Base-by-base conservation (phyloP, 2,888 invertebrate genomes). In the Gastracanthus pulcherrimus region DNA sequence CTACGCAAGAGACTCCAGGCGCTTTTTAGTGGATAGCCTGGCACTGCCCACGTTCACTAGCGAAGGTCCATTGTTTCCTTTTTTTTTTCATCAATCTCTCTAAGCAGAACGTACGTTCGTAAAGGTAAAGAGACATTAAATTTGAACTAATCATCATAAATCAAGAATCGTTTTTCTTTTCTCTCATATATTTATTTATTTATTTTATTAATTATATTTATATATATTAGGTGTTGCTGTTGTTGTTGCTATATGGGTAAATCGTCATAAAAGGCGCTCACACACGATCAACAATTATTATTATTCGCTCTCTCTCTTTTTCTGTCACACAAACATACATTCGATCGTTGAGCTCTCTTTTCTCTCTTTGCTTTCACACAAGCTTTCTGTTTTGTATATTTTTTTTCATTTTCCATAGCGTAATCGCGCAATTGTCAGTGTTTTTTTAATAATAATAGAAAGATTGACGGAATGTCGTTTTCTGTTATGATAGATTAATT, bases 261-360 rank as follows among this genome's bases (percentile, higher is more conserved):
- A 71, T 82, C 67, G 51, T 78, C 66, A 38, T 74, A 78, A 81
- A 80, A 71, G 77, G 77, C 78, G 79, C 80, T 60, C 71, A 48
- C 58, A 71, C 41, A 60, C 66, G 26, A 45, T 66, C 58, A 79
- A 66, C 58, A 67, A 75, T 75, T 80, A 48, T 60, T 78, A 75
- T 77, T 83, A 67, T 64, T 76, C 51, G 55, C 62, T 76, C 11
- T 26, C 64, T 75, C 78, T 72, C 19, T 78, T 41, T 76, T 67
- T 62, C 38, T 51, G 38, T 64, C 58, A 71, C 41, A 41, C 62
- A 70, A 48, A 36, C 70, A 64, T 51, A 62, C 70, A 64, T 31
- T 72, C 41, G 19, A 58, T 48, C 19, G 26, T 23, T 45, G 29
- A 26, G n/a, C 71, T 71, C 26, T 71, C 45, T 36, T 76, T 51